Evolutionary conservation across 2,113 vertebrate species (phyloP).

Genomic region (Oreocharis arfaki): DNA sequence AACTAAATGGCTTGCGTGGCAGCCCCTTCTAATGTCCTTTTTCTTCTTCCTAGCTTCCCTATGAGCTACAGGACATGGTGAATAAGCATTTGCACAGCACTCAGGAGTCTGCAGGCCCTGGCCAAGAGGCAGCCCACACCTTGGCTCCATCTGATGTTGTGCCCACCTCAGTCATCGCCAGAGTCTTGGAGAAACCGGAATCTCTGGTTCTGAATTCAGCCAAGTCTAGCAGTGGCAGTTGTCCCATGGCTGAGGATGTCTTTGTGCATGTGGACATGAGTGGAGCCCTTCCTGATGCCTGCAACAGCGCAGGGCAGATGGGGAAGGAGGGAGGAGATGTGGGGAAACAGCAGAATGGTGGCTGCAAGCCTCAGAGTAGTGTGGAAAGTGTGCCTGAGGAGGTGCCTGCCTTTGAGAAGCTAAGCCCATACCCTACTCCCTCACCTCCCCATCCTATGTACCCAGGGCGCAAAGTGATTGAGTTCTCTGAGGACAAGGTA

Average conservation of each 20-base stretch:
- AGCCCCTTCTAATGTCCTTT: background rate
- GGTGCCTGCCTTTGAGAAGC: constrained; percentile 83
- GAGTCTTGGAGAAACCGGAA: constrained; percentile 95
- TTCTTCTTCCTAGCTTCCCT: constrained; percentile 83
- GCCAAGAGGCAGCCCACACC: constrained; percentile 69
- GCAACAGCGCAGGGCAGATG: constrained; percentile 6
- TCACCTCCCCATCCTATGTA: constrained; percentile 84
- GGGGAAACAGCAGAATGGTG: constrained; percentile 75
- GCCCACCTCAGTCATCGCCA: constrained; percentile 91
- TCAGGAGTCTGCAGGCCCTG: constrained; percentile 69
- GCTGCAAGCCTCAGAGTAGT: constrained; percentile 74
- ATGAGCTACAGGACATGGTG: constrained; percentile 95
- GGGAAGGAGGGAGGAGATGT: constrained; percentile 11
- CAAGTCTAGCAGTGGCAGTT: constrained; percentile 85
- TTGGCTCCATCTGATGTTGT: constrained; percentile 86
- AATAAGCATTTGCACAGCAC: constrained; percentile 88
- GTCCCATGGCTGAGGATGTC: constrained; percentile 89
- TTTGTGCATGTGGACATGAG: constrained; percentile 99
- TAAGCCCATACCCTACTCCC: constrained; percentile 88
- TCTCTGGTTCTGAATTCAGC: constrained; percentile 92
- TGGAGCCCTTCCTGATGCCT: constrained; percentile 44
- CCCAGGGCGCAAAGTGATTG: constrained; percentile 92
- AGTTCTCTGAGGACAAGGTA: constrained; percentile 96
- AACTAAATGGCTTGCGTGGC: background rate
- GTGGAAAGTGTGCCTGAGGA: constrained; percentile 72